A percentile compares a stretch with the other conserved stretches of the same genome.
Evolutionary conservation across 2,113 vertebrate species (phyloP).

Genomic region (Etheostoma cragini): DNA sequence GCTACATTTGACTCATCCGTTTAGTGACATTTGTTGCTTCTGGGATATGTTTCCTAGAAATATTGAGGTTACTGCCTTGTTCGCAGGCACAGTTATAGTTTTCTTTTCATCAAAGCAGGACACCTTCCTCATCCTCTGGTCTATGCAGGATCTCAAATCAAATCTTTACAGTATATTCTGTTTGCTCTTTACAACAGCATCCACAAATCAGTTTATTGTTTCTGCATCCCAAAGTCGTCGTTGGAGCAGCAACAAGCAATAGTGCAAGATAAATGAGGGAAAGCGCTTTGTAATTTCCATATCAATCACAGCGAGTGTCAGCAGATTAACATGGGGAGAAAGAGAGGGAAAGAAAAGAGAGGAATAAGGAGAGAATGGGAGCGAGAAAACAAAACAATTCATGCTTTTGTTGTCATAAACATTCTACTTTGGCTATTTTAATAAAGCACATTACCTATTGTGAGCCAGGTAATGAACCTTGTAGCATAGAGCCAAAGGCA

Average conservation of each 20-base stretch:
- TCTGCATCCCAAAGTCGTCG: conserved; percentile 71
- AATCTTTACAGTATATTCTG: conserved; percentile 63
- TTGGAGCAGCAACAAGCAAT: conserved; percentile 64
- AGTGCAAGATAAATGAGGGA: conserved; percentile 69
- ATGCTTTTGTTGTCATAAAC: conserved; percentile 42
- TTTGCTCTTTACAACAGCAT: conserved; percentile 56
- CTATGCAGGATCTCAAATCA: conserved; percentile 55
- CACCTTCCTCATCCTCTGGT: conserved; percentile 43
- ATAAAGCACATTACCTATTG: conserved; percentile 34
- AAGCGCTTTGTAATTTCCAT: conserved; percentile 72
- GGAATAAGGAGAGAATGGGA: conserved; percentile 5
- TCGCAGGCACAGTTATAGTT: conserved; percentile 21
- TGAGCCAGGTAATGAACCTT: conserved; percentile 46
- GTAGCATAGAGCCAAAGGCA: conserved; percentile 48
- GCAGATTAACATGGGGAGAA: conserved; percentile 44
- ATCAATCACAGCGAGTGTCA: conserved; percentile 70
- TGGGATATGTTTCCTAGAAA: conserved; percentile 1
- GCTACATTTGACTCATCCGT: conserved; percentile 33
- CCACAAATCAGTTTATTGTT: conserved; percentile 69
- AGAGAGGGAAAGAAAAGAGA: conserved; percentile 9
- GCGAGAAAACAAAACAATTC: conserved; percentile 32
- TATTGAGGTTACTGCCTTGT: conserved; percentile 25
- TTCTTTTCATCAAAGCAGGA: conserved; percentile 57
- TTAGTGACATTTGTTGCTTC: conserved; percentile 34
- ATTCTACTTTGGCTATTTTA: conserved; percentile 25